These are phyloP conservation scores for Anguilla megastoma DNA, from an alignment of 2,797 vertebrate species.

Conservation along the genomic window DNA sequence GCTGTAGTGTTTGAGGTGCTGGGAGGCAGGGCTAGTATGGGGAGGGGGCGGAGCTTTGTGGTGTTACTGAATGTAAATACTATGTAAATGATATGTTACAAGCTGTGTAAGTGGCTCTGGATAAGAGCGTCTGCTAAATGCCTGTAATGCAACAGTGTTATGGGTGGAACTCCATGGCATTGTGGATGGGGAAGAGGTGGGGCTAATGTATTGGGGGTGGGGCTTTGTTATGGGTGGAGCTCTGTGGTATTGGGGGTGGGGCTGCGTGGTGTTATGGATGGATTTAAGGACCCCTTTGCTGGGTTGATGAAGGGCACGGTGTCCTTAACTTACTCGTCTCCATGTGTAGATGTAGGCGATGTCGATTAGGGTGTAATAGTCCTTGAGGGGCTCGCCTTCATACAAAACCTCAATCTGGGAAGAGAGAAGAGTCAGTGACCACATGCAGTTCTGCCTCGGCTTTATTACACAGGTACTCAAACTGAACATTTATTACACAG, in stretches of 20 bases:
- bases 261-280: neutral
- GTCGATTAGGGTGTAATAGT: conserved; percentile 82
- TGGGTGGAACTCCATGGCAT: too few relatives aligned
- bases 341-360: conserved; percentile 81
- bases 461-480: neutral
- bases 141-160: too few relatives aligned
- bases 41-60: too few relatives aligned
- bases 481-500: neutral
- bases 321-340: conserved; percentile 68
- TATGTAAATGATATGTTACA: too few relatives aligned
- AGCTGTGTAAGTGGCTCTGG: too few relatives aligned
- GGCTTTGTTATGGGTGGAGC: neutral
- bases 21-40: too few relatives aligned
- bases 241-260: neutral
- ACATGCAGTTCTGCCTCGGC: neutral
- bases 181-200: too few relatives aligned
- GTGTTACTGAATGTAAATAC: too few relatives aligned
- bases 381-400: conserved; percentile 77
- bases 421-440: neutral
- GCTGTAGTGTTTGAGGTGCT: neutral
- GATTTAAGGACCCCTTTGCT: neutral
- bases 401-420: conserved; percentile 77
- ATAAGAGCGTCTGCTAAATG: too few relatives aligned
- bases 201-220: too few relatives aligned
- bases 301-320: neutral